Percentiles rank a stretch among this genome's conserved stretches.
Evolutionary conservation across 2,797 vertebrate species (phyloP).

Genomic region (Thunnus albacares): DNA sequence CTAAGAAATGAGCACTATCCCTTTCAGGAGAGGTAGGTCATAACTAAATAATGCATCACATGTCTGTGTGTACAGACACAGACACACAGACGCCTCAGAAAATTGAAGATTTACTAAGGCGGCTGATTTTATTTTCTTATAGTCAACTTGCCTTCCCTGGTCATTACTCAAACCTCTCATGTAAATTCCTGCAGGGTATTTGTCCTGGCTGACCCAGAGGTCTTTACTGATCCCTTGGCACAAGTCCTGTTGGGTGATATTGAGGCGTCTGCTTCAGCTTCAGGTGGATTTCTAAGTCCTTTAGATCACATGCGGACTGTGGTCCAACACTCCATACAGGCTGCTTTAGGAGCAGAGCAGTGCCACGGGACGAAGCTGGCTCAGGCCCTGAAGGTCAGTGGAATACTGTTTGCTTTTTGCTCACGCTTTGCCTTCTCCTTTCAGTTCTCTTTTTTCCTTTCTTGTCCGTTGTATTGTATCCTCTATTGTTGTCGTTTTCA

Average conservation of each 20-base stretch:
- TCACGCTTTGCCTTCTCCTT: neutral
- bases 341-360: slow-evolving; percentile 84
- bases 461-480: neutral
- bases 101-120: neutral
- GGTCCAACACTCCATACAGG: slow-evolving; percentile 90
- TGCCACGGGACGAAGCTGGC: slow-evolving; percentile 81
- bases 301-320: slow-evolving; percentile 81
- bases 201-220: slow-evolving; percentile 91
- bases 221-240: slow-evolving; percentile 89
- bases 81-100: neutral
- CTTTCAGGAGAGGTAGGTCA: slow-evolving; percentile 91
- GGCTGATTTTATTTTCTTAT: neutral
- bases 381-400: slow-evolving; percentile 88
- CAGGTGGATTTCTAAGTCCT: slow-evolving; percentile 61
- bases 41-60: neutral
- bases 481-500: neutral
- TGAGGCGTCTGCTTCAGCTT: slow-evolving; percentile 72
- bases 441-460: neutral
- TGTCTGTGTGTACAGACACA: neutral
- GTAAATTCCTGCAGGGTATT: slow-evolving; percentile 86
- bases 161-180: neutral
- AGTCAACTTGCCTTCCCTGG: neutral
- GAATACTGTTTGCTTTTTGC: neutral
- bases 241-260: slow-evolving; percentile 85
- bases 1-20: slow-evolving; percentile 88